Percentiles rank a stretch among this genome's conserved stretches.
These are phyloP conservation scores for Plagodis pulveraria DNA, from an alignment of 2,888 invertebrate species.

Conservation along the genomic window DNA sequence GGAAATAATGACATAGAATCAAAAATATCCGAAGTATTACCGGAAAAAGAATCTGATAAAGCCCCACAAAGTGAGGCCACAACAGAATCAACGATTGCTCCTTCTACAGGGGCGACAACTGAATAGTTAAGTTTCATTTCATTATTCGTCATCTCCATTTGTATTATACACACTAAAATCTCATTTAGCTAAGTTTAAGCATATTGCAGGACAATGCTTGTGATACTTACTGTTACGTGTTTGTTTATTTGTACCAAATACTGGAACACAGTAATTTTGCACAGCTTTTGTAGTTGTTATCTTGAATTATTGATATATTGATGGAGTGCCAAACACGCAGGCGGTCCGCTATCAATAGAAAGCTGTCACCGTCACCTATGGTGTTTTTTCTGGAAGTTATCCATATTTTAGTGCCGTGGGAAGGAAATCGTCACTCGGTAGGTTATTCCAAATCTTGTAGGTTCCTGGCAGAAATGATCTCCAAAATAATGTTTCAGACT, in stretches of 20 bases:
- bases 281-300: not conserved
- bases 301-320: too few relatives aligned
- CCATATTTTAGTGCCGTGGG: too few relatives aligned
- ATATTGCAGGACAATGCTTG: constrained; percentile 37
- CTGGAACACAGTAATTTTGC: not conserved
- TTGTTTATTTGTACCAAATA: constrained; percentile 6
- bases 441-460: too few relatives aligned
- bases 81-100: not conserved
- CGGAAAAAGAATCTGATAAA: constrained; percentile 1
- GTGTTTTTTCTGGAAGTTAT: too few relatives aligned
- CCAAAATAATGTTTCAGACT: too few relatives aligned
- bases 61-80: not conserved
- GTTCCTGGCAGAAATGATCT: too few relatives aligned
- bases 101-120: constrained; percentile 19
- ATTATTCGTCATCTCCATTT: constrained; percentile 32
- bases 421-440: too few relatives aligned
- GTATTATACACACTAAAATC: constrained; percentile 35
- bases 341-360: too few relatives aligned
- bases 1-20: not conserved
- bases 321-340: too few relatives aligned
- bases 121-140: constrained; percentile 19
- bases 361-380: too few relatives aligned
- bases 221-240: constrained; percentile 33
- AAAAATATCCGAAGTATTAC: not conserved
- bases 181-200: constrained; percentile 37